Evolutionary conservation across 1,140 invertebrate genomes (phyloP).

Genomic region (Idris sp.): DNA sequence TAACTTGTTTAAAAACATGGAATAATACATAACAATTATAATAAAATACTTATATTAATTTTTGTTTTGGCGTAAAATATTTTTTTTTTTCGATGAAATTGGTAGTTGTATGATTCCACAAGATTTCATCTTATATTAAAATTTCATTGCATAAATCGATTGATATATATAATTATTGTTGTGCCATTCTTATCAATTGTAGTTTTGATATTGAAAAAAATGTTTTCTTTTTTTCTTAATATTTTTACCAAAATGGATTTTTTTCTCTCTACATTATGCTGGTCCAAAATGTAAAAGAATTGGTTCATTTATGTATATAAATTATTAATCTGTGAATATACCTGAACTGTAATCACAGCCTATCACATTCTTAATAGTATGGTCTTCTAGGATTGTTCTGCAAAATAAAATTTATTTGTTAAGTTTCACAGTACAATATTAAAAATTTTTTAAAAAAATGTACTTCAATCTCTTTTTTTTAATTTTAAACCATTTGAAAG

Average conservation of each 20-base stretch:
- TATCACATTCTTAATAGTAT: conserved; percentile 81
- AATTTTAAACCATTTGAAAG: too few relatives aligned
- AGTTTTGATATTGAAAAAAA: neutral
- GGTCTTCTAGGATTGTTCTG: conserved; percentile 90
- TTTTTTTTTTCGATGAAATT: conserved; percentile 39
- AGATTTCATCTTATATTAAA: conserved; percentile 31
- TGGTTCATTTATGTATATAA: conserved; percentile 4
- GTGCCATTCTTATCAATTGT: conserved; percentile 3
- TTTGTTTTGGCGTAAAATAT: conserved; percentile 57
- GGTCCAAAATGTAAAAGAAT: conserved; percentile 37
- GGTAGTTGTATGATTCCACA: conserved; percentile 10
- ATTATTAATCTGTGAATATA: conserved; percentile 30
- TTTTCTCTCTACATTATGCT: conserved; percentile 13
- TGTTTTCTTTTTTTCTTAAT: conserved; percentile 4
- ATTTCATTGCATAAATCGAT: conserved; percentile 19
- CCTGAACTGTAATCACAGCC: conserved; percentile 57
- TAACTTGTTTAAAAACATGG: conserved; percentile 34
- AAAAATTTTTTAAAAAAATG: neutral
- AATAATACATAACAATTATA: conserved; percentile 47
- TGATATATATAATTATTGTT: conserved; percentile 12
- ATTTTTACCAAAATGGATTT: conserved; percentile 11
- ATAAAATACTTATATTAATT: conserved; percentile 59
- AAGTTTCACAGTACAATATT: too few relatives aligned
- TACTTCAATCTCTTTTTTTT: conserved; percentile 10
- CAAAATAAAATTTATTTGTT: conserved; percentile 57